phyloP scores from a whole-genome alignment of 2,888 invertebrate genomes.

The Chrysina gloriosa region DNA sequence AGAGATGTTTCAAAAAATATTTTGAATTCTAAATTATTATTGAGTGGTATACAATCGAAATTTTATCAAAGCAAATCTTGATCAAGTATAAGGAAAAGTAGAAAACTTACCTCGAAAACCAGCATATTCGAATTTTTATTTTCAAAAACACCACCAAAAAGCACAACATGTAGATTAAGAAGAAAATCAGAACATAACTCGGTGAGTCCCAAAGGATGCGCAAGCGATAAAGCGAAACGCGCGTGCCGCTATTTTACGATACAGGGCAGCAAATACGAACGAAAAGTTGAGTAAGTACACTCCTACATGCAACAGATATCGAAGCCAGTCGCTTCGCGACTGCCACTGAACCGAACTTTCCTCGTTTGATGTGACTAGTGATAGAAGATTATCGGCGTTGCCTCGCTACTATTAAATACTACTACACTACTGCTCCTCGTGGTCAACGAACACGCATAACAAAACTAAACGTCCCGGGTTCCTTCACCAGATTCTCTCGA shows the following conservation, averaged over 20 bases:
- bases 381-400: conserved; percentile 30
- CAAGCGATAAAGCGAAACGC: conserved; percentile 12
- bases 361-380: conserved; percentile 22
- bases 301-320: conserved; percentile 26
- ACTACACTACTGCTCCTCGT: conserved; percentile 19
- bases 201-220: conserved; percentile 1
- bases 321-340: conserved; percentile 28
- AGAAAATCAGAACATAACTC: conserved; percentile 24
- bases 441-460: conserved; percentile 34
- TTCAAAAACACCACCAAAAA: conserved; percentile 36
- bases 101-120: conserved; percentile 49
- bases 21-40: no score
- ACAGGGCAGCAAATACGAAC: conserved; percentile 9
- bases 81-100: neutral
- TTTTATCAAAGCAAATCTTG: neutral
- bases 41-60: no score
- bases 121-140: conserved; percentile 44
- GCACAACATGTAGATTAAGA: conserved; percentile 29
- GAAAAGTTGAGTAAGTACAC: neutral
- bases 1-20: no score
- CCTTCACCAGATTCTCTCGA: conserved; percentile 5
- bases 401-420: conserved; percentile 31
- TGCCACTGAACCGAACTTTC: conserved; percentile 12
- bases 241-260: conserved; percentile 36
- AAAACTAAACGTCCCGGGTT: conserved; percentile 15